Conservation (phyloP, 2,113 vertebrate genomes). For the Glaucomys volans region DNA sequence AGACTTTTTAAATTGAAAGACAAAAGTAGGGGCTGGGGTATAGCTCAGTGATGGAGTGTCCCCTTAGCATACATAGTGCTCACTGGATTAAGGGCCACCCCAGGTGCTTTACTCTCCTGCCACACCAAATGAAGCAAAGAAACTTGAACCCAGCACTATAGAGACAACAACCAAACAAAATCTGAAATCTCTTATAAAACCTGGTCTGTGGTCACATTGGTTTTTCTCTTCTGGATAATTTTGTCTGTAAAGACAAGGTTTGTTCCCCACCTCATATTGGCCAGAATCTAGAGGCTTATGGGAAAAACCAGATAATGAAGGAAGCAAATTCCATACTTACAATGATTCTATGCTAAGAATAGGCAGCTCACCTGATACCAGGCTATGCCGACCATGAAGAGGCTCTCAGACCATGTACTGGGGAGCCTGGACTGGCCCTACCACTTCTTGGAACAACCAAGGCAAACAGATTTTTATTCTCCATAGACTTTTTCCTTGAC, state of each 20-base stretch:
- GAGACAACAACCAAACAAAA: conserved; percentile 20
- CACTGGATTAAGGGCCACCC: not conserved
- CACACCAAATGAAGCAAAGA: conserved; percentile 5
- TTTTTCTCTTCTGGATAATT: conserved; percentile 6
- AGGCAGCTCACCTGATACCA: not conserved
- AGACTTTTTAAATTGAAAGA: conserved; percentile 23
- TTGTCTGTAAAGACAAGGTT: not conserved
- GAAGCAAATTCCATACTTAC: not conserved
- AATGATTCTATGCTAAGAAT: not conserved
- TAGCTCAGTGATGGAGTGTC: not conserved
- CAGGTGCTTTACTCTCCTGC: not conserved
- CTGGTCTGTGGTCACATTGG: not conserved
- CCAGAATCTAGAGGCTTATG: not conserved
- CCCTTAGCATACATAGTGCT: no score
- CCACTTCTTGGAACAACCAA: not conserved
- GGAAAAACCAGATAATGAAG: not conserved
- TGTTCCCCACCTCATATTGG: not conserved
- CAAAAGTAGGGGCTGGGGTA: not conserved
- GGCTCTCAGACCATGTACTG: not conserved
- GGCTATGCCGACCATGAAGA: not conserved
- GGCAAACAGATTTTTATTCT: not conserved
- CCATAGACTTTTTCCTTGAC: rapidly evolving
- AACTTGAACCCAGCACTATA: not conserved
- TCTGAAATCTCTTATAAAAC: not conserved
- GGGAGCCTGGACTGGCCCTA: not conserved